Evolutionary conservation across 1,140 invertebrate species (phyloP).

Genomic region (Eriosoma lanigerum): DNA sequence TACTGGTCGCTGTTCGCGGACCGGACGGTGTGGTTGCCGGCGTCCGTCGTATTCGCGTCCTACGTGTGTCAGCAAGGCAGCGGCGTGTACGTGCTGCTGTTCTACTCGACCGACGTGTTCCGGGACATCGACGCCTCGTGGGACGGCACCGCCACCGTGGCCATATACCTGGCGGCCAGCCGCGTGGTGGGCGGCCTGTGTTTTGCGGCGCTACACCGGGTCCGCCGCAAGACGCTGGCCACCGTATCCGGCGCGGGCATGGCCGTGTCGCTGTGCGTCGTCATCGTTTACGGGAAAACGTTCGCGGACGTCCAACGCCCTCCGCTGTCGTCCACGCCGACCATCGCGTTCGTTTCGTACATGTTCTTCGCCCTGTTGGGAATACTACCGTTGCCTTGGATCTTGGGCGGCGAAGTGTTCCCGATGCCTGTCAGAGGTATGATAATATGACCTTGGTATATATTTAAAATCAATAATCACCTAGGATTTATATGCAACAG

Average conservation of each 20-base stretch:
- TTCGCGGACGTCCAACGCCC: slow-evolving; percentile 55
- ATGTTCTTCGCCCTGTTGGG: slow-evolving; percentile 73
- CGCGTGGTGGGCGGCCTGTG: slow-evolving; percentile 59
- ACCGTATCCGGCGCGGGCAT: slow-evolving; percentile 67
- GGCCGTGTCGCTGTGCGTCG: slow-evolving; percentile 61
- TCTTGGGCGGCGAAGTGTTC: slow-evolving; percentile 73
- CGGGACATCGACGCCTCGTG: slow-evolving; percentile 58
- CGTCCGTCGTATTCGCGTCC: slow-evolving; percentile 65
- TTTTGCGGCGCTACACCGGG: slow-evolving; percentile 60
- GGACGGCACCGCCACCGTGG: background rate
- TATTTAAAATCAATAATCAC: background rate
- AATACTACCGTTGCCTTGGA: slow-evolving; percentile 72
- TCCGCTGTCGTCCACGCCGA: slow-evolving; percentile 60
- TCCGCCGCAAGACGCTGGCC: slow-evolving; percentile 67
- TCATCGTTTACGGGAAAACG: slow-evolving; percentile 55
- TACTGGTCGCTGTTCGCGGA: background rate
- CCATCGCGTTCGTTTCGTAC: slow-evolving; percentile 67
- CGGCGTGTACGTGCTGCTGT: slow-evolving; percentile 75
- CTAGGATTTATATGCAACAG: too few species aligned
- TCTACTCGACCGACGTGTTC: slow-evolving; percentile 72
- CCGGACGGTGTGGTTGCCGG: slow-evolving; percentile 64
- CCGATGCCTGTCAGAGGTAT: slow-evolving; percentile 66
- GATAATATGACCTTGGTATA: background rate
- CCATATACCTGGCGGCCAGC: slow-evolving; percentile 56
- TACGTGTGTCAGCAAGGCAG: slow-evolving; percentile 72